A percentile compares a stretch with the other conserved stretches of the same genome.
Evolutionary conservation across 2,888 invertebrate genomes (phyloP).

Genomic region (Melieria crassipennis): DNA sequence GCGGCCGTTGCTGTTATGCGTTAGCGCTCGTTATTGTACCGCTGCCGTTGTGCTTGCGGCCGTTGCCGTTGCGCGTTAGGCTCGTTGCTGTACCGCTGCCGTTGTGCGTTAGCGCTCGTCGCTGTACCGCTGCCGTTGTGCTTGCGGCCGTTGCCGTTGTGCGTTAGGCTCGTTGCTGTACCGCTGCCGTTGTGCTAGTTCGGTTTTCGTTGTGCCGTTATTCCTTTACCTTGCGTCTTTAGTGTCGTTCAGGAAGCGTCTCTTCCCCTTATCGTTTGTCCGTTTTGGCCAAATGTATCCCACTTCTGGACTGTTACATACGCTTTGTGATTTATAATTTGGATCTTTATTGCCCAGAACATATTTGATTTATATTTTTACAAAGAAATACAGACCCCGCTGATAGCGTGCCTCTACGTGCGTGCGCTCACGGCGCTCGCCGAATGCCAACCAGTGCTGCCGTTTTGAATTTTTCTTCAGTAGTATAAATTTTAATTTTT

Average conservation of each 20-base stretch:
- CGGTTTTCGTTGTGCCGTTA: not conserved
- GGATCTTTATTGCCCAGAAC: too few relatives aligned
- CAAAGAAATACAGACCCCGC: too few relatives aligned
- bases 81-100: not conserved
- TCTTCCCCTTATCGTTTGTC: not conserved
- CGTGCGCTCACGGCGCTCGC: too few relatives aligned
- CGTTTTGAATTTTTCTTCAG: too few relatives aligned
- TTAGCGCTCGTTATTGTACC: not conserved
- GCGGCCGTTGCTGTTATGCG: not conserved
- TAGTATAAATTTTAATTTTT: too few relatives aligned
- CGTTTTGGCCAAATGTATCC: not conserved
- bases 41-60: not conserved
- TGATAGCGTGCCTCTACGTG: too few relatives aligned
- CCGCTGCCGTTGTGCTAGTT: too few relatives aligned
- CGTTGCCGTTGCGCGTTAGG: not conserved
- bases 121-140: not conserved
- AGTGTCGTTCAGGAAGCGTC: not conserved
- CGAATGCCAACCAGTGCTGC: too few relatives aligned
- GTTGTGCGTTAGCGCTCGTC: not conserved
- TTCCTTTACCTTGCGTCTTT: not conserved
- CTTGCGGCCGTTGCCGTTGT: too few relatives aligned
- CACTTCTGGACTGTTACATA: constrained; percentile 1
- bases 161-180: too few relatives aligned
- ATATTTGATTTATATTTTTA: too few relatives aligned
- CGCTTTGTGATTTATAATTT: not conserved